These are phyloP conservation scores for Drosophila pseudoobscura DNA, from an alignment of 1,140 invertebrate genomes.

Conservation along the genomic window DNA sequence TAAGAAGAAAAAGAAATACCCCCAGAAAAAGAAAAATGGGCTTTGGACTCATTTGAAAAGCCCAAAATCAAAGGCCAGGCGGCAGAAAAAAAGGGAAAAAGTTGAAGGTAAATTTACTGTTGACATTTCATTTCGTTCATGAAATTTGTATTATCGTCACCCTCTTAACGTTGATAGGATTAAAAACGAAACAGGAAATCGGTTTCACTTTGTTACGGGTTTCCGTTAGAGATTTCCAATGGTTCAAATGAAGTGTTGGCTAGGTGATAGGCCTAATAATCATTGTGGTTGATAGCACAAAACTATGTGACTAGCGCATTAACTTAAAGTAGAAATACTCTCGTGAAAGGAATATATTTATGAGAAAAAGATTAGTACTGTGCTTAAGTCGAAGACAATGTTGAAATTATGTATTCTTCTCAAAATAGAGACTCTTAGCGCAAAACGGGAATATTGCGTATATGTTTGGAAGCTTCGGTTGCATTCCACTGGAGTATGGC, in stretches of 20 bases:
- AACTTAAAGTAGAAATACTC: no score
- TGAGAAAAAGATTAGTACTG: no score
- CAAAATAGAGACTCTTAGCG: no score
- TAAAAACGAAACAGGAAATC: constrained; percentile 23
- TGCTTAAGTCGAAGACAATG: no score
- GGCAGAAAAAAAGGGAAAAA: constrained; percentile 43
- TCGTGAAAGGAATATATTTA: no score
- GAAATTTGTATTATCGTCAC: constrained; percentile 65
- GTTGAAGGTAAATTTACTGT: constrained; percentile 79
- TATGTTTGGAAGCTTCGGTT: no score
- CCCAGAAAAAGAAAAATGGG: constrained; percentile 75
- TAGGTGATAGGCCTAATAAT: constrained; percentile 21
- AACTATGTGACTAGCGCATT: no score
- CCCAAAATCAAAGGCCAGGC: constrained; percentile 69
- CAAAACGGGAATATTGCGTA: no score
- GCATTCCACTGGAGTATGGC: no score
- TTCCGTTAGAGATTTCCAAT: not conserved
- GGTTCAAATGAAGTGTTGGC: constrained; percentile 57
- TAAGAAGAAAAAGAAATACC: constrained; percentile 50
- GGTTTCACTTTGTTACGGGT: constrained; percentile 34
- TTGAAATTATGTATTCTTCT: no score
- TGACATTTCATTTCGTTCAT: constrained; percentile 78
- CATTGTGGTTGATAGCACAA: no score
- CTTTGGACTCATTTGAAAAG: constrained; percentile 76
- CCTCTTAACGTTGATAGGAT: constrained; percentile 38